phyloP scores from a whole-genome alignment of 2,888 invertebrate species.

The Hyposoter dolosus region DNA sequence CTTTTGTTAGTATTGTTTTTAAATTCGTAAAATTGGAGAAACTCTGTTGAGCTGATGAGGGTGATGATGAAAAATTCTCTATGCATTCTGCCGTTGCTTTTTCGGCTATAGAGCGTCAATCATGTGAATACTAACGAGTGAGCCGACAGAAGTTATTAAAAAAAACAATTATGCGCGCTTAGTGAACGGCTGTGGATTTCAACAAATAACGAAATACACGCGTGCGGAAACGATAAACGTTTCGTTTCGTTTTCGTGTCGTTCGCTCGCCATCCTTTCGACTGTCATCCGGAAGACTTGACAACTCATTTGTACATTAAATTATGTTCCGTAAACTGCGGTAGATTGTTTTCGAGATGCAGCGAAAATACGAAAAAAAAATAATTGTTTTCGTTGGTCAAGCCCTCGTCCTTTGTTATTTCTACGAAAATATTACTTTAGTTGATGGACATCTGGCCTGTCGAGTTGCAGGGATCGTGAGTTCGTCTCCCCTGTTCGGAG shows the following conservation, averaged over 20 bases:
- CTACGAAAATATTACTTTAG: constrained; percentile 57
- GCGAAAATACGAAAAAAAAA: neutral
- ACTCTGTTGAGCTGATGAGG: neutral
- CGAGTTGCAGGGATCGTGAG: neutral
- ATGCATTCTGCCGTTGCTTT: neutral
- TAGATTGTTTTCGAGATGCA: neutral
- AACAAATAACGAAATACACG: neutral
- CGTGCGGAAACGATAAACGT: constrained; percentile 22
- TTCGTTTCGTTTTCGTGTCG: constrained; percentile 25
- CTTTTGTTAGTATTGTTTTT: neutral
- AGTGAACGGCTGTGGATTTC: neutral
- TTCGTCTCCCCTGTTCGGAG: neutral
- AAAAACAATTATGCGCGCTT: neutral
- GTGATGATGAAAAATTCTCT: neutral
- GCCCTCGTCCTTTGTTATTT: constrained; percentile 14
- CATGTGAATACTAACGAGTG: neutral
- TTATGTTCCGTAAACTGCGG: neutral
- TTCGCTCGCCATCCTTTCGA: neutral
- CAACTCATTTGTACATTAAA: constrained; percentile 13
- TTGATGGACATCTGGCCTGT: constrained; percentile 51
- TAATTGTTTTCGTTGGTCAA: constrained; percentile 21
- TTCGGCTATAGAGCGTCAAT: neutral
- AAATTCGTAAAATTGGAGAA: neutral
- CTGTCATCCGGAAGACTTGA: constrained; percentile 6
- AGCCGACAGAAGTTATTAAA: neutral